These are phyloP conservation scores for Darevskia mixta DNA, from an alignment of 2,797 vertebrate species.

Conservation along the genomic window DNA sequence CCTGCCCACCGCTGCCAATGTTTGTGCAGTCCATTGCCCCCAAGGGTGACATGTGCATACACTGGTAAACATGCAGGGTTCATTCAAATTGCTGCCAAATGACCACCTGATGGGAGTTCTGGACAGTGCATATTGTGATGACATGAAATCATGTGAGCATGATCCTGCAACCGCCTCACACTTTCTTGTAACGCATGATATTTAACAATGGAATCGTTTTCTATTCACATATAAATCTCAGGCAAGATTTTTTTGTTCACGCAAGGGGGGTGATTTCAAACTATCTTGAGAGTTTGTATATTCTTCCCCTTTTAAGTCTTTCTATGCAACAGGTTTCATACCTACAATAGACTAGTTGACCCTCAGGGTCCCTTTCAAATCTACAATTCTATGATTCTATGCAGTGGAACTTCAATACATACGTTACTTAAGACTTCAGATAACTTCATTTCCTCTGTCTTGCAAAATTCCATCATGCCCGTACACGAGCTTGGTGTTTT, in stretches of 20 bases:
- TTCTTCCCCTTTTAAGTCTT: background rate
- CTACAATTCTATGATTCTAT: background rate
- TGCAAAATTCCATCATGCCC: background rate
- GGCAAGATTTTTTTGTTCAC: conserved; percentile 3
- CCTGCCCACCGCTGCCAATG: background rate
- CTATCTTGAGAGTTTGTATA: background rate
- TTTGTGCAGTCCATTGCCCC: background rate
- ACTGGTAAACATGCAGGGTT: background rate
- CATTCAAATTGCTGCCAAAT: background rate
- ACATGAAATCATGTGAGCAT: too few species aligned
- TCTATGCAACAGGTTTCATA: background rate
- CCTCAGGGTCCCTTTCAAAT: too few species aligned
- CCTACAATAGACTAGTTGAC: too few species aligned
- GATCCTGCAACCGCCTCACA: background rate
- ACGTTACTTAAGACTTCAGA: conserved; percentile 1
- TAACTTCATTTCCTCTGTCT: background rate
- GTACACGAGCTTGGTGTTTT: background rate
- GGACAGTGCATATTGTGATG: too few species aligned
- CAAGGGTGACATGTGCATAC: background rate
- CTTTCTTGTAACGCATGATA: background rate
- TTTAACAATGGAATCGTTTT: background rate
- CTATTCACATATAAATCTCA: background rate
- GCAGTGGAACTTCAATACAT: background rate
- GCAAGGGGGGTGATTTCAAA: conserved; percentile 6
- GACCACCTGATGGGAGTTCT: background rate